These are phyloP conservation scores for Drepana arcuata DNA, from an alignment of 1,140 invertebrate genomes.

Conservation along the genomic window DNA sequence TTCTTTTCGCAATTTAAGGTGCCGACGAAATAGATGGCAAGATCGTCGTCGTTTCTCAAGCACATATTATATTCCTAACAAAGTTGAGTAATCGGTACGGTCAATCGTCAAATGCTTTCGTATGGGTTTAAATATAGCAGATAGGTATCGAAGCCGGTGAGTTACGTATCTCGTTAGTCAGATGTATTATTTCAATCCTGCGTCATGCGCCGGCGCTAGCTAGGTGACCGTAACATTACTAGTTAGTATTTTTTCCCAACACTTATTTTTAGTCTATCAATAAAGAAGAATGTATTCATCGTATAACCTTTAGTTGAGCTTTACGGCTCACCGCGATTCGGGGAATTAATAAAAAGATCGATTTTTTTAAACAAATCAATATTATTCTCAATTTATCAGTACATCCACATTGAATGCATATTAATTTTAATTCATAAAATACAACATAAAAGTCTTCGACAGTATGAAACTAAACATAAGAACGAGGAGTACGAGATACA, in stretches of 20 bases:
- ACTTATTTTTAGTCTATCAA: too few relatives aligned
- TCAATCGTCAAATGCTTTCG: constrained; percentile 4
- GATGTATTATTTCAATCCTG: constrained; percentile 16
- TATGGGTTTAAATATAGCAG: constrained; percentile 13
- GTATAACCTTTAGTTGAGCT: too few relatives aligned
- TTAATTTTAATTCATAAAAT: constrained; percentile 55
- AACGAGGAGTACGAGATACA: constrained; percentile 41
- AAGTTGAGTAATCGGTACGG: too few relatives aligned
- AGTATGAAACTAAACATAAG: constrained; percentile 52
- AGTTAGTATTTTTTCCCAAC: too few relatives aligned
- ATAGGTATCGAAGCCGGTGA: constrained; percentile 9
- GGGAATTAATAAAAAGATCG: too few relatives aligned
- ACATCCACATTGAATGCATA: constrained; percentile 64
- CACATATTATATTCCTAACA: too few relatives aligned
- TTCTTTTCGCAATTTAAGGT: too few relatives aligned
- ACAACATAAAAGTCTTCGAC: constrained; percentile 64
- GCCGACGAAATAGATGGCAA: too few relatives aligned
- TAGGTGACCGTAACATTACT: too few relatives aligned
- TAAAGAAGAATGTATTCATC: too few relatives aligned
- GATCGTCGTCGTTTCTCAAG: too few relatives aligned
- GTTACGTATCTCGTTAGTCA: constrained; percentile 18
- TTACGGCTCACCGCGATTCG: too few relatives aligned
- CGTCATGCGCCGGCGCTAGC: constrained; percentile 17
- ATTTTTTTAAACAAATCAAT: constrained; percentile 69
- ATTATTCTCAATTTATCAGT: constrained; percentile 70